Conservation (phyloP, 1,140 invertebrate species). For the Lepidurus arcticus region DNA sequence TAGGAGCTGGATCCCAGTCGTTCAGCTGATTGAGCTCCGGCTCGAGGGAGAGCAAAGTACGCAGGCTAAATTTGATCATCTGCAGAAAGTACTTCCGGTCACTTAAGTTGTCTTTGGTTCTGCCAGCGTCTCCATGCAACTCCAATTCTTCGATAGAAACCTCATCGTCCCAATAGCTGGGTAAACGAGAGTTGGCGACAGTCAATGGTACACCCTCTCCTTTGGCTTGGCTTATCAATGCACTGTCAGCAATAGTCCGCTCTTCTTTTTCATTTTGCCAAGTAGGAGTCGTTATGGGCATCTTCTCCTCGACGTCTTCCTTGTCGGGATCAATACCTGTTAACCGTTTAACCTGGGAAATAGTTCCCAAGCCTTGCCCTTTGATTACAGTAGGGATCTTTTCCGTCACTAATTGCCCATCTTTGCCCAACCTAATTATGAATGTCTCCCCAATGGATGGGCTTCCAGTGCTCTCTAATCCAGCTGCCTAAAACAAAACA, state of each 20-base stretch:
- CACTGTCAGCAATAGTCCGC: background rate
- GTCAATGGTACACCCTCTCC: background rate
- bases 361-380: background rate
- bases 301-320: background rate
- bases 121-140: background rate
- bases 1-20: background rate
- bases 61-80: background rate
- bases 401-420: background rate
- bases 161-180: background rate
- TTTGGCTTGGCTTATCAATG: background rate
- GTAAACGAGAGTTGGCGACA: background rate
- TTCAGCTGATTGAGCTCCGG: background rate
- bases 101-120: background rate
- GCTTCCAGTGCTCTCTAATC: background rate
- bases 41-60: slow-evolving; percentile 5
- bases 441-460: background rate
- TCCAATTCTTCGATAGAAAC: background rate
- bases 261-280: background rate
- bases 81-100: background rate
- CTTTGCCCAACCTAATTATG: slow-evolving; percentile 5
- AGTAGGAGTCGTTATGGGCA: background rate
- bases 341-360: background rate
- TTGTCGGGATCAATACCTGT: background rate
- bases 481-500: background rate
- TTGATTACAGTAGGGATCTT: background rate